Evolutionary conservation across 1,140 invertebrate species (phyloP).

Genomic region (Zeugodacus cucurbitae): DNA sequence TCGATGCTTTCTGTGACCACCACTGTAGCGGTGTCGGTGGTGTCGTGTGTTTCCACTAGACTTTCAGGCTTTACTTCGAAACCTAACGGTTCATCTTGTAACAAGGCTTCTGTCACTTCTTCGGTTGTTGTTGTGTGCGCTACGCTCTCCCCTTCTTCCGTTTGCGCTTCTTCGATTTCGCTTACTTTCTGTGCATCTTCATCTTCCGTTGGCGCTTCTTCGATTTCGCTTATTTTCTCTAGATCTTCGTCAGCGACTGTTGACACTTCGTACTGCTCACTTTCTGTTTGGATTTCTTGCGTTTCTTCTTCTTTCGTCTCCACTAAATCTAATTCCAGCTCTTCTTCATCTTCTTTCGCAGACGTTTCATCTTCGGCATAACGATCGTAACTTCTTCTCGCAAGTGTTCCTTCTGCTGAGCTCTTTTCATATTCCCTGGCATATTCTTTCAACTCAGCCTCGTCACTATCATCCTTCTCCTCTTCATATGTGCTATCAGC

Average conservation of each 20-base stretch:
- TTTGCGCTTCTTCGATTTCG: background rate
- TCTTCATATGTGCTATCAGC: background rate
- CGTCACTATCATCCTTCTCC: background rate
- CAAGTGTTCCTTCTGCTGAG: background rate
- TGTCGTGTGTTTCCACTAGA: background rate
- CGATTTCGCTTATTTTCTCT: constrained; percentile 5
- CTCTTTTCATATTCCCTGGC: background rate
- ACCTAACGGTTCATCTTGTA: background rate
- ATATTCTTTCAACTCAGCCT: background rate
- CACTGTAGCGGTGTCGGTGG: background rate
- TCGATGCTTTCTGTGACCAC: background rate
- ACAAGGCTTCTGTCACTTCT: constrained; percentile 51
- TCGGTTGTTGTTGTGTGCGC: constrained; percentile 42
- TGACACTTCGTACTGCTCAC: constrained; percentile 30
- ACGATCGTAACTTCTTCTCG: background rate
- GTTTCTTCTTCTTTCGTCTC: constrained; percentile 38
- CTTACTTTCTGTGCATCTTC: background rate
- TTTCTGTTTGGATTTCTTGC: constrained; percentile 46
- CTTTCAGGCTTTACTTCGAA: background rate
- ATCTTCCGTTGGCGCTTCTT: constrained; percentile 4
- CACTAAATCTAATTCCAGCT: constrained; percentile 52
- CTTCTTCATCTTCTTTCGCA: constrained; percentile 46
- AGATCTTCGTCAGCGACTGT: constrained; percentile 8
- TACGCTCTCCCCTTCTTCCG: background rate
- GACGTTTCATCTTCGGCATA: constrained; percentile 26